These are phyloP conservation scores for Sabellastarte sp. DNA, from an alignment of 2,888 invertebrate species.

Conservation along the genomic window DNA sequence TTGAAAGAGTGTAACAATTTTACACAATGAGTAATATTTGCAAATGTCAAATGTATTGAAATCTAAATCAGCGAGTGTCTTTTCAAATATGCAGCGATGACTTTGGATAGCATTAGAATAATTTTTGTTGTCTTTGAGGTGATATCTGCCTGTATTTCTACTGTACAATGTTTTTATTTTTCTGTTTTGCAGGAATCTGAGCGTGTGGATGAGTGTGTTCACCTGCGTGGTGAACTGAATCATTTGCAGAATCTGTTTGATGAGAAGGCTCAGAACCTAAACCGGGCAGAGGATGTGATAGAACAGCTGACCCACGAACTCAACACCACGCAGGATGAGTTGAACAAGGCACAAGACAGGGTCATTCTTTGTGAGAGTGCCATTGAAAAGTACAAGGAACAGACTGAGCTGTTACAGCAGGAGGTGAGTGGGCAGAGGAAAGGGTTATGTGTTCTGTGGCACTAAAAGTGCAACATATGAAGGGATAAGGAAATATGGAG, in stretches of 20 bases:
- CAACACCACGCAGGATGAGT: constrained; percentile 45
- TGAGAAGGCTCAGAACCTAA: constrained; percentile 41
- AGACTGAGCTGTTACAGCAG: constrained; percentile 39
- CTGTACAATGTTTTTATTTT: no score
- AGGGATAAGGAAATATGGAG: no score
- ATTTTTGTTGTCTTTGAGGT: no score
- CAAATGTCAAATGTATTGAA: no score
- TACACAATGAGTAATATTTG: no score
- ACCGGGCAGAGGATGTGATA: constrained; percentile 51
- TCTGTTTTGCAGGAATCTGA: constrained; percentile 41
- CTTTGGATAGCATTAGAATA: no score
- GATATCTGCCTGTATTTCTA: no score
- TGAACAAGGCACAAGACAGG: constrained; percentile 40
- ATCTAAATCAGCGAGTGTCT: no score
- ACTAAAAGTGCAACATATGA: no score
- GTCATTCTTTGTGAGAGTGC: constrained; percentile 43
- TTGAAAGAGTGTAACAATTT: no score
- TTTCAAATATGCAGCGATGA: no score
- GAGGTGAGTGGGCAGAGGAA: constrained; percentile 41
- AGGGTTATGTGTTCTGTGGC: no score
- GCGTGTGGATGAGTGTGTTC: constrained; percentile 33
- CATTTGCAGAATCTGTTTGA: constrained; percentile 45
- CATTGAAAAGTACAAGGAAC: constrained; percentile 41
- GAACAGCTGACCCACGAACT: constrained; percentile 52
- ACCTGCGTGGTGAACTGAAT: constrained; percentile 5